Conservation (phyloP, 2,888 invertebrate genomes). For the Dascillus cervinus region DNA sequence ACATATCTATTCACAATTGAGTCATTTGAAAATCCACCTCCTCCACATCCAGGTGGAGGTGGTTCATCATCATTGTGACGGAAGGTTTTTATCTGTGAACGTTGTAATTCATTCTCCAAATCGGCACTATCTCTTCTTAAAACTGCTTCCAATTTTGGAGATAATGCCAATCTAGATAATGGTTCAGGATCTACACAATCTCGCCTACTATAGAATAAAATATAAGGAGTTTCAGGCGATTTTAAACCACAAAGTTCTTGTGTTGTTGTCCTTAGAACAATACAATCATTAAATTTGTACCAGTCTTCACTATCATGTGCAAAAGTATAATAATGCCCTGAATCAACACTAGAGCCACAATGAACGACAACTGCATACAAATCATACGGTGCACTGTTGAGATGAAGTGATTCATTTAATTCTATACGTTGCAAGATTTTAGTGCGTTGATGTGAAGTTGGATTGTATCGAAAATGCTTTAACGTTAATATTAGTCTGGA, state of each 20-base stretch:
- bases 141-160: conserved; percentile 28
- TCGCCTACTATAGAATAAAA: conserved; percentile 62
- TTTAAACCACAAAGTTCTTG: conserved; percentile 55
- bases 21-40: conserved; percentile 34
- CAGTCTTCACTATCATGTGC: conserved; percentile 63
- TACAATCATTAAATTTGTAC: conserved; percentile 75
- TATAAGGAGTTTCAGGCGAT: conserved; percentile 74
- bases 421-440: conserved; percentile 60
- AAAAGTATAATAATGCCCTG: conserved; percentile 83
- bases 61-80: conserved; percentile 44
- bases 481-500: conserved; percentile 71
- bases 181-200: conserved; percentile 32
- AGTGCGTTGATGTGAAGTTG: conserved; percentile 64
- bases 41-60: conserved; percentile 48
- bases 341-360: conserved; percentile 72
- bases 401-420: conserved; percentile 51
- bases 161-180: conserved; percentile 27
- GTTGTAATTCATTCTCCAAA: conserved; percentile 28
- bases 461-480: conserved; percentile 71
- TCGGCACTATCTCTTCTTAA: conserved; percentile 33
- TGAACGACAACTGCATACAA: conserved; percentile 81
- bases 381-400: conserved; percentile 52
- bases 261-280: conserved; percentile 55
- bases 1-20: conserved; percentile 36
- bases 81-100: conserved; percentile 26